A percentile compares a stretch with the other conserved stretches of the same genome.
Conservation (phyloP, 2,888 invertebrate species). For the Chorisops tibialis region DNA sequence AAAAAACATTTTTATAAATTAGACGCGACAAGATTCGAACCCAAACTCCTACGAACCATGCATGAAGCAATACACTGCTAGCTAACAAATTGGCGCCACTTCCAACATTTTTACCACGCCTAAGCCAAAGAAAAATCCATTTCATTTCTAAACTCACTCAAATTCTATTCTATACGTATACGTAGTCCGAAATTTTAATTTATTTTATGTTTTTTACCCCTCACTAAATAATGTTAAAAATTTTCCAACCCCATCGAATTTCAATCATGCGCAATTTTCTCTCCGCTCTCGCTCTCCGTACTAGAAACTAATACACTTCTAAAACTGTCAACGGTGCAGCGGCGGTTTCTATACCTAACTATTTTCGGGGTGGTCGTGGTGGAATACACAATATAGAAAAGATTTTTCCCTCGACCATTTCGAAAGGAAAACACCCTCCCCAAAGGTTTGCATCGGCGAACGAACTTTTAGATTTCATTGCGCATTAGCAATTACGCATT, state of each 20-base stretch:
- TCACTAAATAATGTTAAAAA: conserved; percentile 24
- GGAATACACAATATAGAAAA: too few relatives aligned
- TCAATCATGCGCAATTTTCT: conserved; percentile 5
- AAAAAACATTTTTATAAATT: too few relatives aligned
- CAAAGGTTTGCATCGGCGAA: neutral
- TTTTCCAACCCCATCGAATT: neutral
- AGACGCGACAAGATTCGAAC: too few relatives aligned
- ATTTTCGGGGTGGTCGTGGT: too few relatives aligned
- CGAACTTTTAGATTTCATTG: conserved; percentile 23
- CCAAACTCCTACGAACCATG: too few relatives aligned
- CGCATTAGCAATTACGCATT: conserved; percentile 24
- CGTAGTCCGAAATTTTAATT: conserved; percentile 24
- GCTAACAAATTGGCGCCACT: too few relatives aligned
- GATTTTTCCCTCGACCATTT: conserved; percentile 7
- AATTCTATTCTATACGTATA: too few relatives aligned
- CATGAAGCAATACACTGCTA: too few relatives aligned
- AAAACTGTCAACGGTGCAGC: conserved; percentile 3
- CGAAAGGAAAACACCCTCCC: neutral
- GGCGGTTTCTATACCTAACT: too few relatives aligned
- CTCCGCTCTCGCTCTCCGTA: neutral
- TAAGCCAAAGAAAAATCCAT: too few relatives aligned
- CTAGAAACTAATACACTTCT: conserved; percentile 13
- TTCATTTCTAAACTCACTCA: too few relatives aligned
- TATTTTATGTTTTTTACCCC: conserved; percentile 21
- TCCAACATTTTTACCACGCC: too few relatives aligned